Base-by-base conservation (phyloP, 1,140 invertebrate species). In the Papilio polytes region DNA sequence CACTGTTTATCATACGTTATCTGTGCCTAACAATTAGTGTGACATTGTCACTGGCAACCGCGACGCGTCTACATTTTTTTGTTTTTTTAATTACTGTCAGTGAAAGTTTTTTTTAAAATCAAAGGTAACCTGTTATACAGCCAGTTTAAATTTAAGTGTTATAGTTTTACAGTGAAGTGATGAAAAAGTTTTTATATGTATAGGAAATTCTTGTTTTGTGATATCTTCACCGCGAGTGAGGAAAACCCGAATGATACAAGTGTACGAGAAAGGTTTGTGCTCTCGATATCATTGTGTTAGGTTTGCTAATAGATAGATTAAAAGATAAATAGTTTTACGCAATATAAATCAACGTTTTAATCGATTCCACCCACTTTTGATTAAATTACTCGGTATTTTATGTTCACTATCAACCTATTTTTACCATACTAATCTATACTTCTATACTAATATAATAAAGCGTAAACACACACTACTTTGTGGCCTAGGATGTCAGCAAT, bases 171-270 rank as follows among this genome's bases (percentile, higher is more conserved):
- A 56, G 26, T 59, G 80, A 74, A 51, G 73, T 74, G n/a, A 46
- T 53, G 59, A 53, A 44, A 78, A 79, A 63, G 22, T 26, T 72
- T 77, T 63, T 72, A 80, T 81, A 85, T 85, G 86, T 82, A 85
- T 78, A 86, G 81, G 74, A 89, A 85, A 82, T 83, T 89, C 74
- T 85, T 87, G 77, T 87, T 86, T 80, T 89, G 87, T 85, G 84
- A 89, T 79, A 83, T 87, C 81, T 87, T 89, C 77, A 80, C 86
- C 80, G 79, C 66, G 81, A 66, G 77, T 78, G 81, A 84, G 59
- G 74, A 83, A 78, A 78, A 78, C n/a, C 36, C 56, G 12, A 63
- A 31, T 12, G 26, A 66, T 13, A 31, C 26, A 13, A 63, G 15
- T 12, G 36, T 9, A n/a, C n/a, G 9, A 36, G 83, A 79, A 41